Conservation (phyloP, 1,140 invertebrate genomes). For the Eupeodes corollae region DNA sequence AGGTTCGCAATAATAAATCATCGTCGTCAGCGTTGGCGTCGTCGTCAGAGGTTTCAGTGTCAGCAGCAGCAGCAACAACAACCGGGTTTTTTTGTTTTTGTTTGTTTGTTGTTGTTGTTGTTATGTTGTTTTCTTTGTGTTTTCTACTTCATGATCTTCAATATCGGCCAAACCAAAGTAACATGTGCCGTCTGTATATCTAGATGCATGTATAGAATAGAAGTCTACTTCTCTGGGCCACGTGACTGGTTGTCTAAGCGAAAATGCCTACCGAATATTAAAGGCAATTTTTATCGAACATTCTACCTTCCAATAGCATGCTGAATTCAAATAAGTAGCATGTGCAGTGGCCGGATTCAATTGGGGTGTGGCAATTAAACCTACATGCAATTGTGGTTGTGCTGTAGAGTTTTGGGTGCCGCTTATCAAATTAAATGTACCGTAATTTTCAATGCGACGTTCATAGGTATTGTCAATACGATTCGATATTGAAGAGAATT, state of each 20-base stretch:
- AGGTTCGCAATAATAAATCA: no score
- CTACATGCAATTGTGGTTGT: slow-evolving; percentile 12
- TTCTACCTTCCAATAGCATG: slow-evolving; percentile 1
- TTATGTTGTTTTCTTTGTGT: no score
- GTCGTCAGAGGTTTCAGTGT: no score
- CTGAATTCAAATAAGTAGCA: background rate
- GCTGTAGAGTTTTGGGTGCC: background rate
- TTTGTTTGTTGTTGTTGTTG: no score
- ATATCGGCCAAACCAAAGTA: background rate
- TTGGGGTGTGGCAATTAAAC: slow-evolving; percentile 9
- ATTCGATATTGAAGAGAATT: background rate
- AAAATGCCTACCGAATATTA: background rate
- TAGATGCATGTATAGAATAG: background rate
- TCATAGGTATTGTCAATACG: slow-evolving; percentile 1
- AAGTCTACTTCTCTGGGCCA: background rate
- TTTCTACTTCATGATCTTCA: background rate
- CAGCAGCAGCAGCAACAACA: no score
- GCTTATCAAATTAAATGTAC: background rate
- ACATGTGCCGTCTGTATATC: background rate
- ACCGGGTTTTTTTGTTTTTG: no score
- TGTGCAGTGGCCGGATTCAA: slow-evolving; percentile 3
- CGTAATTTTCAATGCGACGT: background rate
- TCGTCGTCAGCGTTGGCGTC: no score
- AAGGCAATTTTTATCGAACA: background rate
- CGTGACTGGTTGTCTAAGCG: background rate